A percentile compares a stretch with the other conserved stretches of the same genome.
Evolutionary conservation across 2,113 vertebrate genomes (phyloP).

Genomic region (Neodontobutis hainanensis): DNA sequence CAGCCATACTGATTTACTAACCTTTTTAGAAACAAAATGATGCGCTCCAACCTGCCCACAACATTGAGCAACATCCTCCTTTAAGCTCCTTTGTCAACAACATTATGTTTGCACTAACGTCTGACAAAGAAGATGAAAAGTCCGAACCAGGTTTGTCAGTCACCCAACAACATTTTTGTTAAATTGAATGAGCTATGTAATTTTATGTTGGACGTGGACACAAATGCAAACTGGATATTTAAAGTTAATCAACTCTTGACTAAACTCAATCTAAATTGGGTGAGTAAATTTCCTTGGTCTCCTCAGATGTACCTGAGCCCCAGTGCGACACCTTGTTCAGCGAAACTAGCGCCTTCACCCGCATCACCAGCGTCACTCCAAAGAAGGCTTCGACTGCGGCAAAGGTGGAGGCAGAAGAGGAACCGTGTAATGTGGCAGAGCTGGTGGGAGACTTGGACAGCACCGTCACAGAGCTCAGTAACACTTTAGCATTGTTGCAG

Average conservation of each 20-base stretch:
- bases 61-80: constrained; percentile 14
- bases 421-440: constrained; percentile 44
- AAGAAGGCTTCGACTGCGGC: constrained; percentile 17
- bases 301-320: constrained; percentile 40
- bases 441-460: constrained; percentile 58
- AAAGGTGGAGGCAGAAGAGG: constrained; percentile 24
- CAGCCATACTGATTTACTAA: background rate
- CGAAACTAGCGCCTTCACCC: constrained; percentile 69
- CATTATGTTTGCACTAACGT: constrained; percentile 67
- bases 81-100: constrained; percentile 72
- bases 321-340: constrained; percentile 58
- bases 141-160: constrained; percentile 46
- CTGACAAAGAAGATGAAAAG: constrained; percentile 42
- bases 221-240: too few species aligned
- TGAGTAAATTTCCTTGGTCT: background rate
- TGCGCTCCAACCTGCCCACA: background rate
- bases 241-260: too few species aligned
- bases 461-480: constrained; percentile 63
- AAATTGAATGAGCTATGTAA: background rate
- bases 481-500: constrained; percentile 42
- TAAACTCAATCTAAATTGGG: background rate
- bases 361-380: constrained; percentile 42
- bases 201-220: too few species aligned
- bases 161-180: background rate
- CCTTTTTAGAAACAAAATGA: constrained; percentile 47